Percentiles rank a stretch among this genome's conserved stretches.
phyloP scores from a whole-genome alignment of 2,113 vertebrate genomes.

The Grantiella picta region DNA sequence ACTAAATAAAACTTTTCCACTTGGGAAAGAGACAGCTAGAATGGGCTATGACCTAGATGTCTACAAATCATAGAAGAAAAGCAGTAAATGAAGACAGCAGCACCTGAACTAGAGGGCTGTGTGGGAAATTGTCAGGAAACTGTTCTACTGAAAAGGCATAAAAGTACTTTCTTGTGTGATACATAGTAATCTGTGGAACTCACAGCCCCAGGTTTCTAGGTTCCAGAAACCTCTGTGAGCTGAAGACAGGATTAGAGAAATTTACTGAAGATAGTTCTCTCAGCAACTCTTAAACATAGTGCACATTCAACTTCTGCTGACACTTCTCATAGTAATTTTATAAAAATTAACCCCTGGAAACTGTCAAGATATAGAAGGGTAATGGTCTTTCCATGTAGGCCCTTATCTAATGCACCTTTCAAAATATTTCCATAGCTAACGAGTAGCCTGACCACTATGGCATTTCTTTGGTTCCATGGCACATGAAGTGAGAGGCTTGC shows the following conservation, averaged over 20 bases:
- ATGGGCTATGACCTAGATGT: not conserved
- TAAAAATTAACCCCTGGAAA: not conserved
- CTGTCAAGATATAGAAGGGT: not conserved
- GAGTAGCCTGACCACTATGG: not conserved
- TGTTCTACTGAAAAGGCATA: not conserved
- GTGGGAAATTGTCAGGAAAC: not conserved
- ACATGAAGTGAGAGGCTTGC: not conserved
- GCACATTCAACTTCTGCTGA: not conserved
- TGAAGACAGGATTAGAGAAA: not conserved
- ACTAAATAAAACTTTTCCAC: not conserved
- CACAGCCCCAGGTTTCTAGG: not conserved
- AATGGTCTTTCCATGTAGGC: rapidly evolving
- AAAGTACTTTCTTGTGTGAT: not conserved
- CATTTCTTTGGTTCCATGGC: not conserved
- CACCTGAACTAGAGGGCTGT: not conserved
- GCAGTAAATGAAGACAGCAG: not conserved
- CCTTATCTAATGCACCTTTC: not conserved
- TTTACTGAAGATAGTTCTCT: not conserved
- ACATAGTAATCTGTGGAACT: not conserved
- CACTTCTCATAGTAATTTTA: not conserved
- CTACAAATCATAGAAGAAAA: not conserved
- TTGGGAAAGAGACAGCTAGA: not conserved
- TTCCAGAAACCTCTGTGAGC: not conserved
- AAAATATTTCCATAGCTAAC: not conserved
- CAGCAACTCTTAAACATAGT: not conserved